Percentiles rank a stretch among this genome's conserved stretches.
Conservation (phyloP, 2,113 vertebrate species). For the Alligator sinensis region DNA sequence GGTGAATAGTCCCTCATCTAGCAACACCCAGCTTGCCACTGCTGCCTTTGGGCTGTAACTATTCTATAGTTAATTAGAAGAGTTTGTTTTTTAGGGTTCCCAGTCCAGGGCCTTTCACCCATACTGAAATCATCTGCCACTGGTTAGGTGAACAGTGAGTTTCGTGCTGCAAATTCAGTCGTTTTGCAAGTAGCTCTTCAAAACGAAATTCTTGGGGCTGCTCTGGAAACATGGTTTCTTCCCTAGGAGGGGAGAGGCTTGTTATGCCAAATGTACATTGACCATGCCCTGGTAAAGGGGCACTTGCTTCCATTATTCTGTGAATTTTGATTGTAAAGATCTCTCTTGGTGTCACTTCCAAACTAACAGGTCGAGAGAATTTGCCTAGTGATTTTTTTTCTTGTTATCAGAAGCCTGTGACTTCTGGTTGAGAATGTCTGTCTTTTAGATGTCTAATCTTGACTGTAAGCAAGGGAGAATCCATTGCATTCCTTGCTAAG, state of each 20-base stretch:
- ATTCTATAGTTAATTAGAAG: too few species aligned
- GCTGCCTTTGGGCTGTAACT: too few species aligned
- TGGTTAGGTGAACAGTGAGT: background rate
- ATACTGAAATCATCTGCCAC: too few species aligned
- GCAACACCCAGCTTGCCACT: too few species aligned
- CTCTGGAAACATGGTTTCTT: background rate
- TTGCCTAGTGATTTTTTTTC: too few species aligned
- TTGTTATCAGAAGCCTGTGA: background rate
- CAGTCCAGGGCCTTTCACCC: too few species aligned
- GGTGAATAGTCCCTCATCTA: background rate
- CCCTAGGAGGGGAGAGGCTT: background rate
- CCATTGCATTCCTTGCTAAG: background rate
- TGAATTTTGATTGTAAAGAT: too few species aligned
- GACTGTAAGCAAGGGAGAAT: background rate
- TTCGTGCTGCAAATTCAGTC: fast-evolving
- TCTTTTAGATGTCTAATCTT: background rate
- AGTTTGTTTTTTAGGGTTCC: too few species aligned
- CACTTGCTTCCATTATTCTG: background rate
- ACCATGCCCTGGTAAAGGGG: background rate
- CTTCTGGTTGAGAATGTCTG: background rate
- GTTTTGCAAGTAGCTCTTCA: conserved; percentile 23
- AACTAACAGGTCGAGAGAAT: too few species aligned
- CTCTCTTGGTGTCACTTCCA: too few species aligned
- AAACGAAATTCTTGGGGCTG: background rate
- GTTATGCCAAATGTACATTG: fast-evolving